These are phyloP conservation scores for Seriola rivoliana DNA, from an alignment of 2,113 vertebrate species.

Conservation along the genomic window DNA sequence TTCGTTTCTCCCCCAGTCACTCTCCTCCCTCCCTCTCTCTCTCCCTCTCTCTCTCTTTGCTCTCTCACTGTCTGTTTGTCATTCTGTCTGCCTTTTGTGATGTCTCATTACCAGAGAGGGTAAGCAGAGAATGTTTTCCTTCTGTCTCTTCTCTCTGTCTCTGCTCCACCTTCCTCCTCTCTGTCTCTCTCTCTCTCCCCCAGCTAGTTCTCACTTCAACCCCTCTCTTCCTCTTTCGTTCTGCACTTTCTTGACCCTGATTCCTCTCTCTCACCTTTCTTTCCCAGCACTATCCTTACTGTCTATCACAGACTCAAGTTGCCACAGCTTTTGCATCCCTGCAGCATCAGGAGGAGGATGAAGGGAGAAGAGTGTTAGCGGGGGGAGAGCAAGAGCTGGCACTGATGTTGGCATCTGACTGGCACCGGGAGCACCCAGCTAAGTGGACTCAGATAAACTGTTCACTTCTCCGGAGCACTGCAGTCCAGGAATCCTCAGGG, in stretches of 20 bases:
- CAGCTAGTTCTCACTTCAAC: slow-evolving; percentile 31
- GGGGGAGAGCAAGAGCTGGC: slow-evolving; percentile 52
- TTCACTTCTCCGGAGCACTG: slow-evolving; percentile 30
- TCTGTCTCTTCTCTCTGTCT: slow-evolving; percentile 6
- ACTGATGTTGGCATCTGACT: slow-evolving; percentile 62
- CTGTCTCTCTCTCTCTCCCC: neutral
- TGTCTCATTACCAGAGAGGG: slow-evolving; percentile 55
- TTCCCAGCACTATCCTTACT: slow-evolving; percentile 25
- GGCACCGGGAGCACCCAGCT: slow-evolving; percentile 57
- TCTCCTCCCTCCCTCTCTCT: slow-evolving; percentile 40
- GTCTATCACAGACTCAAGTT: slow-evolving; percentile 41
- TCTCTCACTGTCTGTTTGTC: slow-evolving; percentile 44
- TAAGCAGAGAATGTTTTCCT: slow-evolving; percentile 32
- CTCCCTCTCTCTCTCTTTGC: slow-evolving; percentile 5
- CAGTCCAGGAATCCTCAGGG: slow-evolving; percentile 39
- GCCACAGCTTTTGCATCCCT: slow-evolving; percentile 53
- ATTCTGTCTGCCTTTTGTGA: slow-evolving; percentile 38
- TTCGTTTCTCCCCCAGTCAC: slow-evolving; percentile 32
- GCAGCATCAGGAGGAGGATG: slow-evolving; percentile 36
- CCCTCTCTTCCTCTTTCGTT: neutral
- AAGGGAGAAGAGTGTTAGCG: slow-evolving; percentile 25
- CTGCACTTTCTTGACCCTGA: slow-evolving; percentile 9
- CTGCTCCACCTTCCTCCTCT: neutral
- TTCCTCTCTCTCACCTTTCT: slow-evolving; percentile 36
- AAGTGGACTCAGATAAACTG: slow-evolving; percentile 64